Base-by-base conservation (phyloP, 2,888 invertebrate genomes). In the Ophion obscuratus region DNA sequence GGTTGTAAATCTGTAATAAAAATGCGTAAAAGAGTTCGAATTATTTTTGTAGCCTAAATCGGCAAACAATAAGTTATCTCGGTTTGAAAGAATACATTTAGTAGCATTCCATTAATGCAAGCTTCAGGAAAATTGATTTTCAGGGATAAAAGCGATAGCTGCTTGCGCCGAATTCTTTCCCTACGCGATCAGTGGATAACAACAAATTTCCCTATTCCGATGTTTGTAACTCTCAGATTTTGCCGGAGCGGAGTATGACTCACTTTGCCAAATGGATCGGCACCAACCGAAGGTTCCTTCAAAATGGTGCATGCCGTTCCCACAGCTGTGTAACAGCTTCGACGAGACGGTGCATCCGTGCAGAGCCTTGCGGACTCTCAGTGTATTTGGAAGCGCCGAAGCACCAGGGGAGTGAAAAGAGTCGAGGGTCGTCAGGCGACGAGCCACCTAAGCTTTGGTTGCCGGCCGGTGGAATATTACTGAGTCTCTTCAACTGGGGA, bases 401-500 rank as follows among this genome's bases (percentile, higher is more conserved):
- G 53, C 24, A 17, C 10, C 14, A 68, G 20, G 10, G n/a, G 57
- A 59, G 53, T 44, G 1, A 17, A 0, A 40, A 59, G n/a, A n/a
- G 11, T 31, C 67, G 27, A 11, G 31, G 24, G 66, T 47, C 20
- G 2, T 20, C 59, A 31, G 66, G 20, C n/a, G 20, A 80, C 7
- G 31, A 27, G 68, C 11, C 10, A 17, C 61, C 1, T 0, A 70
- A 73, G 68, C 24, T 84, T 36, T 53, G 87, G 53, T 68, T 90
- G 11, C 87, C 84, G 11, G 68, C 88, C 6, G 89, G 90, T 68
- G 86, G 90, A 68, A 90, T 92, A 36, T 83, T 96, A 27, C 95
- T 96, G 87, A 95, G 96, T 73, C 95, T 96, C 94, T 93, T 97
- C 27, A 96, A 96, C 14, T 95, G 94, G 70, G 95, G 96, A 77